Percentiles rank a stretch among this genome's conserved stretches.
phyloP scores from a whole-genome alignment of 2,797 vertebrate genomes.

The Micrastur ruficollis region DNA sequence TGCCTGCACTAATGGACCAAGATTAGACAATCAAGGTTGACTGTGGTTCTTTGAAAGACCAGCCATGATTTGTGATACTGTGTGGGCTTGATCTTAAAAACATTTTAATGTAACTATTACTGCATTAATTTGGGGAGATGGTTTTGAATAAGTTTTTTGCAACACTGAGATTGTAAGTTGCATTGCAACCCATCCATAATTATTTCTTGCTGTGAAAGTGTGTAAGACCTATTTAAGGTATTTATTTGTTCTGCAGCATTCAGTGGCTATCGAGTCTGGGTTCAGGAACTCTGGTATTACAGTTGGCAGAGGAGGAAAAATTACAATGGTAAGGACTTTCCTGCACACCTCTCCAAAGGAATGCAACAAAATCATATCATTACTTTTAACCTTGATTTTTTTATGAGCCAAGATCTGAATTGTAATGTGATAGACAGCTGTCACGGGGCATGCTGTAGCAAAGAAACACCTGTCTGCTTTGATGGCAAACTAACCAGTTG shows the following conservation, averaged over 20 bases:
- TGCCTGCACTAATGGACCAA: background rate
- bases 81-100: background rate
- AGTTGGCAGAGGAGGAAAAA: constrained; percentile 88
- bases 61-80: background rate
- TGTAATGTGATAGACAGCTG: background rate
- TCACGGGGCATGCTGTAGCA: background rate
- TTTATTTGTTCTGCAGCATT: constrained; percentile 77
- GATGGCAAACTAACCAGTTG: background rate
- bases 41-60: background rate
- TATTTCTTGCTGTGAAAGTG: background rate
- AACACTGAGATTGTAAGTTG: background rate
- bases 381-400: background rate
- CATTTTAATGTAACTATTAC: background rate
- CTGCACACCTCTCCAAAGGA: background rate
- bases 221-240: background rate
- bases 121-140: background rate
- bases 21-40: background rate
- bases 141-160: background rate
- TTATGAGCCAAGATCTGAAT: background rate
- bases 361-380: background rate
- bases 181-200: background rate
- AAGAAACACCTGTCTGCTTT: background rate
- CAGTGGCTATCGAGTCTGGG: constrained; percentile 84
- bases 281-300: constrained; percentile 95
- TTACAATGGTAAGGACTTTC: constrained; percentile 80